Base-by-base conservation (phyloP, 1,140 invertebrate species). In the Tribolium castaneum region DNA sequence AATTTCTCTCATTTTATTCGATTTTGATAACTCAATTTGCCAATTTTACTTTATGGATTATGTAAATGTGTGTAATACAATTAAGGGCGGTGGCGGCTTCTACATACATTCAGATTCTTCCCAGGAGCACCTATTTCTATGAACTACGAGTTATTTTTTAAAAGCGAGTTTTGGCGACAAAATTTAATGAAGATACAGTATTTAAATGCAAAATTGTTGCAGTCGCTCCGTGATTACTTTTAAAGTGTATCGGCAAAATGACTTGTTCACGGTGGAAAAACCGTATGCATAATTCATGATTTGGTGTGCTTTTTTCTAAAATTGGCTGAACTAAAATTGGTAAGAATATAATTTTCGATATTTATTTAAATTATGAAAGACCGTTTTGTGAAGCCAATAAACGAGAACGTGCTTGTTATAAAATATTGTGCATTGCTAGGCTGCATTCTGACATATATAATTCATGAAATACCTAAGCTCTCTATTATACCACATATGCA, bases 391-490 rank as follows among this genome's bases (percentile, higher is more conserved):
- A 59, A 10, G 54, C 54, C 54, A 59, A 59, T 59, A 59, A 59
- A 59, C 7, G 14, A 22, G 54, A 59, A 59, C 54, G 54, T 59
- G 54, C 54, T 25, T 59, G 54, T 59, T 59, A 22, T 59, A 59
- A 59, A 59, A 59, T 59, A 59, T 59, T 52, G 19, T 56, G 19
- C 54, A 59, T 25, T 59, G 2, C 54, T 25, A 25, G 16, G 54
- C 54, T 59, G 54, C 54, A 59, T 59, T 59, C 54, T 59, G 54
- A 59, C 54, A 59, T 52, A 52, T 52, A 52, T 52, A 52, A 16
- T 52, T 52, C 51, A 52, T 59, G 54, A 59, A 59, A 59, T 59
- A 22, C 54, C 54, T 59, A 25, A 59, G 54, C 14, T 59, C 54
- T 19, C 51, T 52, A 14, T 52, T 59, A 59, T 9, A 59, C 10